A percentile compares a stretch with the other conserved stretches of the same genome.
Evolutionary conservation across 1,140 invertebrate genomes (phyloP).

Genomic region (Mylabris phalerata): DNA sequence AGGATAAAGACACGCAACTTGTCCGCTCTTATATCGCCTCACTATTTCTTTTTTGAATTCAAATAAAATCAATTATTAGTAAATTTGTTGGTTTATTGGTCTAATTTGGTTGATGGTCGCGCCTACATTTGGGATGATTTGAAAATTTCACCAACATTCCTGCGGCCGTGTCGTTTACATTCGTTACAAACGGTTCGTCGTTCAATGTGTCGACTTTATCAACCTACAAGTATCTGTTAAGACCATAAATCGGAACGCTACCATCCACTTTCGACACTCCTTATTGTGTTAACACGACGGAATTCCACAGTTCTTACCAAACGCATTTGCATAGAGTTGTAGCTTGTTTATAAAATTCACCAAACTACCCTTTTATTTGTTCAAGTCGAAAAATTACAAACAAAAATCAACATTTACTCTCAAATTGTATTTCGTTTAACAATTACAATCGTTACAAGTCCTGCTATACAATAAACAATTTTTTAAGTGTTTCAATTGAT

Average conservation of each 20-base stretch:
- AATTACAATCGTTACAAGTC: conserved; percentile 14
- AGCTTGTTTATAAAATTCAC: no score
- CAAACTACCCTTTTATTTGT: no score
- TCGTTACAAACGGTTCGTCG: conserved; percentile 22
- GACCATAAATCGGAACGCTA: conserved; percentile 26
- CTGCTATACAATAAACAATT: conserved; percentile 15
- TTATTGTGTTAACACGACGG: conserved; percentile 23
- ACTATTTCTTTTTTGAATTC: no score
- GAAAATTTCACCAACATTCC: conserved; percentile 7
- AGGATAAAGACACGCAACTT: no score
- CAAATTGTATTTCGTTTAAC: conserved; percentile 17
- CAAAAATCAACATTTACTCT: conserved; percentile 6
- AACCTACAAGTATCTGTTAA: conserved; percentile 25
- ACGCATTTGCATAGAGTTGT: conserved; percentile 8
- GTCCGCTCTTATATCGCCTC: no score
- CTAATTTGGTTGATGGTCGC: no score
- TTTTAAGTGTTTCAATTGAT: no score
- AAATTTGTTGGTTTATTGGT: no score
- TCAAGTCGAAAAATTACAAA: conserved; percentile 1
- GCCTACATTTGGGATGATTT: neutral
- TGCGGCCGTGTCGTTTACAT: conserved; percentile 17
- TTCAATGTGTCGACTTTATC: conserved; percentile 23
- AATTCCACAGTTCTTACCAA: conserved; percentile 22
- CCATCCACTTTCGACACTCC: conserved; percentile 28
- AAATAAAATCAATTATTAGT: no score